Percentiles rank a stretch among this genome's conserved stretches.
Conservation (phyloP, 2,113 vertebrate species). For the Xenopus laevis region DNA sequence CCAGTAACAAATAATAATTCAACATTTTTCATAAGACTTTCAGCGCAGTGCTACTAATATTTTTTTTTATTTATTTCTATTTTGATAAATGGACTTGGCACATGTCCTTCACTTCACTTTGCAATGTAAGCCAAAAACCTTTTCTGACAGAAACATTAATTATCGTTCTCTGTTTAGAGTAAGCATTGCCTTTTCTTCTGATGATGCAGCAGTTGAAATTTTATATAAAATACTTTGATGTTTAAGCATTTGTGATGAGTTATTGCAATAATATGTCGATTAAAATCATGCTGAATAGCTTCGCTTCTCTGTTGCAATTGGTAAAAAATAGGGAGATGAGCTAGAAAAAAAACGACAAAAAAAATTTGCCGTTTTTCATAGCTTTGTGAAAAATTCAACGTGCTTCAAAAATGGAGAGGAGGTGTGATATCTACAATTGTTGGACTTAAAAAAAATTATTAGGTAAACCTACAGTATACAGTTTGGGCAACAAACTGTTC, state of each 20-base stretch:
- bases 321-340: no score
- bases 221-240: not conserved
- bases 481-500: no score
- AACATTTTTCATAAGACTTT: constrained; percentile 33
- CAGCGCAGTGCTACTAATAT: constrained; percentile 19
- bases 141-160: constrained; percentile 37
- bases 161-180: constrained; percentile 19
- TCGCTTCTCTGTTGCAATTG: no score
- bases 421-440: no score
- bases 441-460: no score
- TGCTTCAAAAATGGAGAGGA: no score
- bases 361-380: no score
- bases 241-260: not conserved
- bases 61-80: constrained; percentile 37
- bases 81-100: constrained; percentile 43
- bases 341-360: no score
- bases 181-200: constrained; percentile 31
- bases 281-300: no score
- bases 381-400: no score
- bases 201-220: constrained; percentile 27
- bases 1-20: constrained; percentile 43
- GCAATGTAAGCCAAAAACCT: constrained; percentile 20
- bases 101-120: constrained; percentile 36
- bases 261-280: not conserved
- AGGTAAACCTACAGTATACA: no score